Evolutionary conservation across 1,140 invertebrate species (phyloP).

Genomic region (Zaprionus africanus): DNA sequence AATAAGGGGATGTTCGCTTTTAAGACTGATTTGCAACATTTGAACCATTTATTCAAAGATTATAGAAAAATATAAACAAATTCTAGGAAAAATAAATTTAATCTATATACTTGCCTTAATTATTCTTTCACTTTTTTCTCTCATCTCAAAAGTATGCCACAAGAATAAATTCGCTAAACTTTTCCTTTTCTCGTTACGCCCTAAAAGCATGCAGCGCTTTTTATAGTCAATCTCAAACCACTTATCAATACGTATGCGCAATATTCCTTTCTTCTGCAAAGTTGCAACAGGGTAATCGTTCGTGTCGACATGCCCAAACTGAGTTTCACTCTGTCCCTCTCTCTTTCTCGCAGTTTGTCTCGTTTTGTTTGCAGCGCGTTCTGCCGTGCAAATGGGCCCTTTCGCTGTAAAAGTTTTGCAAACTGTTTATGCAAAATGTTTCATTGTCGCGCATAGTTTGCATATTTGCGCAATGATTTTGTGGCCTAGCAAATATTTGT

Average conservation of each 20-base stretch:
- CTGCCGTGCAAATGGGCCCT: conserved; percentile 42
- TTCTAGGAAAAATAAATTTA: not conserved
- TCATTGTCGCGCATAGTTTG: conserved; percentile 61
- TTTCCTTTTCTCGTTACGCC: not conserved
- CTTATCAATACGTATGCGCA: not conserved
- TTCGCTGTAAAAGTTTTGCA: conserved; percentile 33
- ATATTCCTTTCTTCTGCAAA: not conserved
- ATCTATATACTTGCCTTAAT: not conserved
- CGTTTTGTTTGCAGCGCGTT: conserved; percentile 19
- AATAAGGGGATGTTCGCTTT: not conserved
- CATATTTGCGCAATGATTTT: conserved; percentile 80
- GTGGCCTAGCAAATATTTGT: conserved; percentile 76
- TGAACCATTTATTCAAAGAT: not conserved
- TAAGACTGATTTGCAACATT: not conserved
- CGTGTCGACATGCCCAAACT: conserved; percentile 1
- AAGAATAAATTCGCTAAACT: not conserved
- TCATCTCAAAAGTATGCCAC: conserved; percentile 5
- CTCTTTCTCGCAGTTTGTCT: not conserved
- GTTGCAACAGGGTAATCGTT: conserved; percentile 4
- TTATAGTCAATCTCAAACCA: not conserved
- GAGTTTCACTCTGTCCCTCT: not conserved
- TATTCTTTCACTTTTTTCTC: not conserved
- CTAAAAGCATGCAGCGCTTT: conserved; percentile 7
- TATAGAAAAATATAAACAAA: not conserved
- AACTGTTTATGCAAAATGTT: conserved; percentile 58